Conservation (phyloP, 2,888 invertebrate genomes). For the Malthinus flaveolus region DNA sequence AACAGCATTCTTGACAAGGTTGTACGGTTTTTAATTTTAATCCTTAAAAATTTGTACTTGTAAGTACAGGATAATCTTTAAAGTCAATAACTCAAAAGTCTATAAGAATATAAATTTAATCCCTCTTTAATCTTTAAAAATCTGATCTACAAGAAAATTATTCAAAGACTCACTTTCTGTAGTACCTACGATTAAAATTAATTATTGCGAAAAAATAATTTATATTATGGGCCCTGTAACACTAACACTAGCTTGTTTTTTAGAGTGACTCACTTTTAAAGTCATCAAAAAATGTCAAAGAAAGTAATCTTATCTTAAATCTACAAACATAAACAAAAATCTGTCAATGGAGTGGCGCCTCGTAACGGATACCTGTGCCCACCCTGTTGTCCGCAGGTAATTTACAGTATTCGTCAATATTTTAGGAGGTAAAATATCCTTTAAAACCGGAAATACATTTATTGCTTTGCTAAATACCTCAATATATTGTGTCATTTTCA, state of each 20-base stretch:
- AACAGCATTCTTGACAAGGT: no score
- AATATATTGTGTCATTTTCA: background rate
- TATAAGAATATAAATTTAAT: no score
- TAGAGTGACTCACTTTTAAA: constrained; percentile 3
- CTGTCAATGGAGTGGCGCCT: constrained; percentile 25
- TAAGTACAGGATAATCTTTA: no score
- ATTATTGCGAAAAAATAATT: no score
- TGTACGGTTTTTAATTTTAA: no score
- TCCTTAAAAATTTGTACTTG: no score
- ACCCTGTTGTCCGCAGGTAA: constrained; percentile 20
- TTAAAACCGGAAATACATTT: constrained; percentile 23
- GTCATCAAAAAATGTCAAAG: constrained; percentile 9
- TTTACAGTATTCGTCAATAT: constrained; percentile 13
- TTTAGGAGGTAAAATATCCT: constrained; percentile 17
- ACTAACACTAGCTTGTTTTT: background rate
- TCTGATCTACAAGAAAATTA: no score
- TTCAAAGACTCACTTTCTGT: no score
- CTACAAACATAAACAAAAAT: constrained; percentile 25
- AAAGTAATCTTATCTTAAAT: constrained; percentile 16
- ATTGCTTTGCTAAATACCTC: constrained; percentile 4
- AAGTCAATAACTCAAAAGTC: no score
- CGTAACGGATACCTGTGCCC: constrained; percentile 20
- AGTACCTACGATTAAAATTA: no score
- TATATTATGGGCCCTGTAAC: no score
- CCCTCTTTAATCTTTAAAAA: no score